Conservation (phyloP, 2,797 vertebrate genomes). For the Vespertilio murinus region DNA sequence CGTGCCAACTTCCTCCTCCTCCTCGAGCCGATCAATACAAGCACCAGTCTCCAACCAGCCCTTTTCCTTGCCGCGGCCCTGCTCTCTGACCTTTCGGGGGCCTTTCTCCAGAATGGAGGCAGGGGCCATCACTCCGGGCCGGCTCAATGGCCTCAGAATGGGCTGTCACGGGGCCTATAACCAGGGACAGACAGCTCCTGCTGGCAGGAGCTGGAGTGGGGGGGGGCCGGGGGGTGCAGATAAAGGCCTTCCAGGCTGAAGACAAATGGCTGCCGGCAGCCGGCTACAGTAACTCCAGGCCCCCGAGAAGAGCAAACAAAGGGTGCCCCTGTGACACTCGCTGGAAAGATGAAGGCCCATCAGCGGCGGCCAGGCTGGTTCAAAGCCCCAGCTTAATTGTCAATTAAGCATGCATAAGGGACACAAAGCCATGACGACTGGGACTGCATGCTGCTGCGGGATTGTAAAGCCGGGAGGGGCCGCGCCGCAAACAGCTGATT, state of each 20-base stretch:
- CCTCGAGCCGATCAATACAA: constrained; percentile 79
- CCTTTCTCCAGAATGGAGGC: constrained; percentile 79
- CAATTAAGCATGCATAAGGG: constrained; percentile 98
- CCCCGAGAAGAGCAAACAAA: constrained; percentile 95
- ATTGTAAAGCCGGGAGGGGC: constrained; percentile 89
- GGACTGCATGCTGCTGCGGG: constrained; percentile 90
- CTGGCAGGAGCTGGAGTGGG: constrained; percentile 87
- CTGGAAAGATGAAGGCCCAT: constrained; percentile 90
- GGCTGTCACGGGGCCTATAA: constrained; percentile 87
- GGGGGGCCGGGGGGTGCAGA: constrained; percentile 87
- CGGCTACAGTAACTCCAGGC: constrained; percentile 91
- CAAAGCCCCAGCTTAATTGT: constrained; percentile 96
- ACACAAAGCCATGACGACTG: constrained; percentile 94
- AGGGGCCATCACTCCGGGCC: constrained; percentile 92
- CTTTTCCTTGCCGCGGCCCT: constrained; percentile 82
- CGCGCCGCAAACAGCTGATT: constrained; percentile 98
- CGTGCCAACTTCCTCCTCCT: constrained; percentile 73
- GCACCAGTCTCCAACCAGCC: constrained; percentile 87
- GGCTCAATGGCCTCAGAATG: constrained; percentile 86
- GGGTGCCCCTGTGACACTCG: constrained; percentile 87
- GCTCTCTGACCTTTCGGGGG: constrained; percentile 89
- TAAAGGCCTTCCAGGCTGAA: constrained; percentile 88
- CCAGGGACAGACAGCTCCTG: constrained; percentile 92
- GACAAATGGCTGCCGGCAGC: constrained; percentile 91
- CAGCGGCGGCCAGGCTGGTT: constrained; percentile 89